Base-by-base conservation (phyloP, 1,140 invertebrate genomes). In the Mactra quadrangularis region DNA sequence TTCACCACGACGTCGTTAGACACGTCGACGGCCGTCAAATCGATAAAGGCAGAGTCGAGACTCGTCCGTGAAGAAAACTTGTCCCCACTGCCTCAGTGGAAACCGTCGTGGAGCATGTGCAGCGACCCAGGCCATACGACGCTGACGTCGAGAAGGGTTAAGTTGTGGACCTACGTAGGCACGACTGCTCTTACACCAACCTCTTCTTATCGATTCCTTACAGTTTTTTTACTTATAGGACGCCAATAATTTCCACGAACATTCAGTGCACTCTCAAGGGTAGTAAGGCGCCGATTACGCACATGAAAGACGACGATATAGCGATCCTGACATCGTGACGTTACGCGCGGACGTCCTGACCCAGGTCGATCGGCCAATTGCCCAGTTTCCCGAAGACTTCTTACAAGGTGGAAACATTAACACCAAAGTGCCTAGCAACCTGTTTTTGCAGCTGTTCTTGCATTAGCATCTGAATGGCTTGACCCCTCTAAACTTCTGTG, bases 401-500 rank as follows among this genome's bases (percentile, higher is more conserved):
- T 7, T n/a, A 71, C 47, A 71, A 71, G 68, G 68, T 55, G 29
- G 68, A 71, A 71, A 71, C 27, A 71, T 71, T 55, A 7, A 71
- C 45, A 53, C 47, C 27, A 52, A 71, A 71, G 15, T 71, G 47
- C 50, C 13, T 71, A 53, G 45, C 68, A 71, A 71, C 52, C 47
- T 71, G 50, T 3, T 53, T 41, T 53, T 52, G 47, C 68, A 11
- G 11, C 27, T 71, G 22, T 47, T 31, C 68, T 53, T 53, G 25
- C 68, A 71, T 53, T 33, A 71, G 68, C 25, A 71, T 47, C n/a
- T 15, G 27, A 71, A 52, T 55, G 27, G 47, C 45, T 13, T 22
- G 31, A 52, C 45, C n/a, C 68, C 52, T 52, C 52, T 71, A 47
- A 31, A 71, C 45, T 52, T 53, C 47, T 2, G 52, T 38, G 38